phyloP scores from a whole-genome alignment of 2,113 vertebrate genomes.

The Forbesichthys papilliferus region DNA sequence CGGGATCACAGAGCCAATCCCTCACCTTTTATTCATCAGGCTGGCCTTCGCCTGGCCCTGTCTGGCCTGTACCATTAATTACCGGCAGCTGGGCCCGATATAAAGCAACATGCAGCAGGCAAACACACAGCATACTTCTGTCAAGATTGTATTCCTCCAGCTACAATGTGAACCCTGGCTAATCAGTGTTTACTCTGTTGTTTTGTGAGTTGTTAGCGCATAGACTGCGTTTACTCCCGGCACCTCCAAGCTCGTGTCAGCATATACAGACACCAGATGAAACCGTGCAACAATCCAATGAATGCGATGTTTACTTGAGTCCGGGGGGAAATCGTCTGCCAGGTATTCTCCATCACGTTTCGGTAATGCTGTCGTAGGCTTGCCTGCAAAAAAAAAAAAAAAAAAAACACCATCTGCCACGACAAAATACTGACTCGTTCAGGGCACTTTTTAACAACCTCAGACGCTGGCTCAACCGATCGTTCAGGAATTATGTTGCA shows the following conservation, averaged over 20 bases:
- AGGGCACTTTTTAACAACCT: background rate
- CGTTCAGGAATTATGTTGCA: background rate
- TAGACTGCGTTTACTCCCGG: constrained; percentile 1
- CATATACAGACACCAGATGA: constrained; percentile 24
- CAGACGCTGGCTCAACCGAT: background rate
- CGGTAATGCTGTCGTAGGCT: constrained; percentile 27
- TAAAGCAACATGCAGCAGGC: constrained; percentile 25
- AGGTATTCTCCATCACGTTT: constrained; percentile 34
- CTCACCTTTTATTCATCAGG: constrained; percentile 63
- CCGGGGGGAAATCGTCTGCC: constrained; percentile 29
- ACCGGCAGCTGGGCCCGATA: constrained; percentile 47
- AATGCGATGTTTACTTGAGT: constrained; percentile 18
- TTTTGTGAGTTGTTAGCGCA: background rate
- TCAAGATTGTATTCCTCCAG: background rate
- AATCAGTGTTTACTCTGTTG: background rate
- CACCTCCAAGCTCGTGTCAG: constrained; percentile 17
- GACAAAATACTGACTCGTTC: constrained; percentile 23
- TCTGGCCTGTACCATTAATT: constrained; percentile 56
- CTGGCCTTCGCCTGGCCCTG: constrained; percentile 41
- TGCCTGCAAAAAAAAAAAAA: background rate
- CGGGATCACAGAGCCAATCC: constrained; percentile 45
- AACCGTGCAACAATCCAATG: constrained; percentile 17
- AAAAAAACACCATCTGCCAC: constrained; percentile 18
- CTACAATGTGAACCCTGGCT: background rate
- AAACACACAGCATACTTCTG: background rate